Conservation (phyloP, 2,113 vertebrate genomes). For the Dromas ardeola region DNA sequence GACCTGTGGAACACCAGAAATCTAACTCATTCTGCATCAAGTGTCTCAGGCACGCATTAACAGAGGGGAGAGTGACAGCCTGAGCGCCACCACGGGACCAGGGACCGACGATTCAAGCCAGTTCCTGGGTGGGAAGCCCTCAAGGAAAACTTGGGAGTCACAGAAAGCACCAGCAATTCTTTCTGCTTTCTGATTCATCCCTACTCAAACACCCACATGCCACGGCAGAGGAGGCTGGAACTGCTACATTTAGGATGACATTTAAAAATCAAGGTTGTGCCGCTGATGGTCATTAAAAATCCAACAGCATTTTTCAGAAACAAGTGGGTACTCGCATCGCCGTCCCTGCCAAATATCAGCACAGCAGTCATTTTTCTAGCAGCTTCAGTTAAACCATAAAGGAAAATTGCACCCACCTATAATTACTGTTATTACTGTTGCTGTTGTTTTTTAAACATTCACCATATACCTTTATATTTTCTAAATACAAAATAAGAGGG, state of each 20-base stretch:
- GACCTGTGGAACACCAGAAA: background rate
- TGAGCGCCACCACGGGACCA: background rate
- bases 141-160: slow-evolving; percentile 19
- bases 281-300: slow-evolving; percentile 60
- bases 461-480: background rate
- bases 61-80: background rate
- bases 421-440: slow-evolving; percentile 13
- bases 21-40: background rate
- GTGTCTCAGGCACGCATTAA: accelerated
- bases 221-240: slow-evolving; percentile 22
- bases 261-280: slow-evolving; percentile 59
- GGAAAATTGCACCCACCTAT: background rate
- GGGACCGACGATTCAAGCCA: background rate
- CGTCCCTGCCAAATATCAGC: slow-evolving; percentile 36
- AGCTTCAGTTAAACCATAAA: slow-evolving; percentile 8
- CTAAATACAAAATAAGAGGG: background rate
- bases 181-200: slow-evolving; percentile 58
- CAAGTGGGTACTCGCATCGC: background rate
- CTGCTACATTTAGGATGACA: slow-evolving; percentile 58
- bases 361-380: slow-evolving; percentile 1
- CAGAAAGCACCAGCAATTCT: slow-evolving; percentile 28
- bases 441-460: background rate
- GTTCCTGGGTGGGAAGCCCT: slow-evolving; percentile 13
- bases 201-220: slow-evolving; percentile 22
- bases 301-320: slow-evolving; percentile 25